phyloP scores from a whole-genome alignment of 2,113 vertebrate genomes.

The Pampusana beccarii region DNA sequence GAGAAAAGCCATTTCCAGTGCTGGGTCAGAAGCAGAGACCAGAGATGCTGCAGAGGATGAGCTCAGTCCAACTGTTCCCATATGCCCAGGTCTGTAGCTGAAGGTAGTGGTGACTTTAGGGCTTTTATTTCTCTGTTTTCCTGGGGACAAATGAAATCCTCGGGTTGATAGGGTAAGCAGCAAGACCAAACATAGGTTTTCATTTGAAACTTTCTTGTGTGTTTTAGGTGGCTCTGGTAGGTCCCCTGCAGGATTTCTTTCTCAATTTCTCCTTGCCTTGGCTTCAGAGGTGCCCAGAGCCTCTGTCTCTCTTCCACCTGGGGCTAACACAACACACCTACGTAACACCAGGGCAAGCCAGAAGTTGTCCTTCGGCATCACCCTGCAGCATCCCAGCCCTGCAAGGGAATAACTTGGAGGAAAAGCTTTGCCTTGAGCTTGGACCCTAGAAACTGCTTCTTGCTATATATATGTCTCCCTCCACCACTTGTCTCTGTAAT shows the following conservation, averaged over 20 bases:
- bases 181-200: neutral
- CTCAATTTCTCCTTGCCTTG: neutral
- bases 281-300: neutral
- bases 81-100: constrained; percentile 62
- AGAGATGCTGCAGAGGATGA: constrained; percentile 51
- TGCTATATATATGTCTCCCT: neutral
- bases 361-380: neutral
- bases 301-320: neutral
- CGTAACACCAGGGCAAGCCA: neutral
- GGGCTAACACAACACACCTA: neutral
- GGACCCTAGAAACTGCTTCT: neutral
- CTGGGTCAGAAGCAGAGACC: constrained; percentile 71
- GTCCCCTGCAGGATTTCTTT: neutral
- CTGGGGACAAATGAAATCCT: neutral
- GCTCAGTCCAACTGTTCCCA: constrained; percentile 53
- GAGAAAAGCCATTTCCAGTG: constrained; percentile 74
- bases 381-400: neutral
- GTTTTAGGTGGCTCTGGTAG: neutral
- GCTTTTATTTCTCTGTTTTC: neutral
- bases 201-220: neutral
- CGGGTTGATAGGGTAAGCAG: neutral
- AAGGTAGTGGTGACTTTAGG: constrained; percentile 36
- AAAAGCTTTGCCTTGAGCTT: neutral
- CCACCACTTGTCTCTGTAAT: neutral
- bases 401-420: neutral